These are phyloP conservation scores for Lamproptera curius DNA, from an alignment of 2,888 invertebrate species.

Conservation along the genomic window DNA sequence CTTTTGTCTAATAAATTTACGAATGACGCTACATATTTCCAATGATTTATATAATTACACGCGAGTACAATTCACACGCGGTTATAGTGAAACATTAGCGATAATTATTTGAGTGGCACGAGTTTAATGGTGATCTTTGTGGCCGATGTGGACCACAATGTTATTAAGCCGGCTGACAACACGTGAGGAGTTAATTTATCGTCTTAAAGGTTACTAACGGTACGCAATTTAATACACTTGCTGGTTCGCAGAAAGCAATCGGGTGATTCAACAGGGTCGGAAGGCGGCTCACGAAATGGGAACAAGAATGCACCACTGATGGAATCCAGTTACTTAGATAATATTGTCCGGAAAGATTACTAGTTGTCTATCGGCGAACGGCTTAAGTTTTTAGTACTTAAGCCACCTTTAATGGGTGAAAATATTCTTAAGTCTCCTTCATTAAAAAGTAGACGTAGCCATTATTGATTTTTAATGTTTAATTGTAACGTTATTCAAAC, in stretches of 20 bases:
- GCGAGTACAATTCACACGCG: too few relatives aligned
- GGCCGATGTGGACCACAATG: slow-evolving; percentile 5
- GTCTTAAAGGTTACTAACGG: slow-evolving; percentile 55
- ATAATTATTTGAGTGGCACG: too few relatives aligned
- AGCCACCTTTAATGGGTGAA: not conserved
- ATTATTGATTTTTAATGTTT: too few relatives aligned
- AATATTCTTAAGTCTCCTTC: too few relatives aligned
- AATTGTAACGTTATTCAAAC: too few relatives aligned
- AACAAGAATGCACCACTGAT: slow-evolving; percentile 28
- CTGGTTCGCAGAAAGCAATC: slow-evolving; percentile 50
- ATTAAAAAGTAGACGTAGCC: too few relatives aligned
- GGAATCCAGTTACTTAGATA: slow-evolving; percentile 29
- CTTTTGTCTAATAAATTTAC: slow-evolving; percentile 2
- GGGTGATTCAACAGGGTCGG: slow-evolving; percentile 48
- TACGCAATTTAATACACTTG: slow-evolving; percentile 41
- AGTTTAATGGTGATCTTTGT: too few relatives aligned
- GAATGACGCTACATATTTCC: not conserved
- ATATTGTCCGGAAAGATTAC: slow-evolving; percentile 20
- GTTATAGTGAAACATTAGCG: too few relatives aligned
- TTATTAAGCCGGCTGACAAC: slow-evolving; percentile 21
- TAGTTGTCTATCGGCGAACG: too few relatives aligned
- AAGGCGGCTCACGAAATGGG: slow-evolving; percentile 28
- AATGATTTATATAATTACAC: too few relatives aligned
- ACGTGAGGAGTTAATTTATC: slow-evolving; percentile 45
- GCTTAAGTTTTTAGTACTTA: not conserved